A percentile compares a stretch with the other conserved stretches of the same genome.
These are phyloP conservation scores for Ectemnius lituratus DNA, from an alignment of 2,888 invertebrate species.

Conservation along the genomic window DNA sequence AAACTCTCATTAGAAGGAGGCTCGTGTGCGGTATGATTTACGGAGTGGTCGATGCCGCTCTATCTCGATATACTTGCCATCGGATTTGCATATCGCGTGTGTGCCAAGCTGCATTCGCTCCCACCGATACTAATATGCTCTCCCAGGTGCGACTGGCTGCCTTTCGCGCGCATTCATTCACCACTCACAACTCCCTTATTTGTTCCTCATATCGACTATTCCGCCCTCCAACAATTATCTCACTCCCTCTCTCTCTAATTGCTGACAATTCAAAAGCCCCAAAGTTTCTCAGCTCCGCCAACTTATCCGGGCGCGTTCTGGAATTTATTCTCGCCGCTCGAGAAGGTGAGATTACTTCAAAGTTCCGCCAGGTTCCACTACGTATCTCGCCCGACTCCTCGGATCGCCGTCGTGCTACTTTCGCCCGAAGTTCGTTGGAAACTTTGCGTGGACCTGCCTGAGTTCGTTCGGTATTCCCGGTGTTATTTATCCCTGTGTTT, in stretches of 20 bases:
- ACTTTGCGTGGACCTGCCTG: constrained; percentile 25
- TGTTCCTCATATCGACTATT: constrained; percentile 10
- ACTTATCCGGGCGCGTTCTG: constrained; percentile 5
- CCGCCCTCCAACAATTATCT: background rate
- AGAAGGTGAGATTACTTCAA: constrained; percentile 45
- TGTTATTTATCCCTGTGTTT: constrained; percentile 56
- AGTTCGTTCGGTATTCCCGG: constrained; percentile 39
- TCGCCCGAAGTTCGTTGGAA: constrained; percentile 36
- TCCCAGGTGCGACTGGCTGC: background rate
- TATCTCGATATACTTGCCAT: constrained; percentile 58
- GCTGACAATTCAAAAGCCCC: constrained; percentile 33
- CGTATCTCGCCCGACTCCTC: constrained; percentile 27
- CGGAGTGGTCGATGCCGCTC: constrained; percentile 44
- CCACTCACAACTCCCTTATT: constrained; percentile 46
- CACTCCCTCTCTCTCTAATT: constrained; percentile 24
- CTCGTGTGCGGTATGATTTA: constrained; percentile 60
- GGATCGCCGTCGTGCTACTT: constrained; percentile 42
- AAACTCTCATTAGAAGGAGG: constrained; percentile 53
- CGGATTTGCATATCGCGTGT: constrained; percentile 72
- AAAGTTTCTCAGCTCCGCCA: constrained; percentile 19
- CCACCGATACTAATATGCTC: constrained; percentile 35
- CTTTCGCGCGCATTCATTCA: background rate
- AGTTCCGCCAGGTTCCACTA: constrained; percentile 34
- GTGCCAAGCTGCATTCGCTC: constrained; percentile 17
- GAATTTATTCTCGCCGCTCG: constrained; percentile 42